Evolutionary conservation across 2,888 invertebrate genomes (phyloP).

Genomic region (Teleogryllus oceanicus): DNA sequence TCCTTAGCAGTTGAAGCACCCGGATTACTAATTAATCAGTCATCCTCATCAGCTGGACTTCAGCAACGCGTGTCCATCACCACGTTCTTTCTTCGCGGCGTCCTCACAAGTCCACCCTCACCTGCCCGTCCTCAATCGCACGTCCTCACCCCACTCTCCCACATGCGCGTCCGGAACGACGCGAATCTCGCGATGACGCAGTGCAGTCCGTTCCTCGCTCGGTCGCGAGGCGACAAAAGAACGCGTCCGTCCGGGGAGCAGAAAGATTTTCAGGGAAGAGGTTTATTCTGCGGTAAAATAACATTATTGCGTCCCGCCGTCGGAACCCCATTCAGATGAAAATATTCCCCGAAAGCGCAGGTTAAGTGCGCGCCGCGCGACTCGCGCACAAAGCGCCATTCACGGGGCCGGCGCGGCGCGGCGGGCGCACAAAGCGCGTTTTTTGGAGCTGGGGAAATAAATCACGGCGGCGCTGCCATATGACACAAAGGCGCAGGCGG

Average conservation of each 20-base stretch:
- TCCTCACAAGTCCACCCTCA: no score
- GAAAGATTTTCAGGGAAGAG: background rate
- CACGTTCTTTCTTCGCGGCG: no score
- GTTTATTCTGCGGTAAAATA: constrained; percentile 1
- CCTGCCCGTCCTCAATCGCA: no score
- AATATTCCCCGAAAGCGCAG: background rate
- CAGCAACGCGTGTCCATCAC: no score
- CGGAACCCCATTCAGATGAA: background rate
- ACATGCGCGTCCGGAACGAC: background rate
- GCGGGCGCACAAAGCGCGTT: background rate
- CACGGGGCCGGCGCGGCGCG: background rate
- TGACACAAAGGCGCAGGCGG: background rate
- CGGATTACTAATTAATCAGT: no score
- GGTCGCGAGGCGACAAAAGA: background rate
- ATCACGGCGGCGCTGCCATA: constrained; percentile 3
- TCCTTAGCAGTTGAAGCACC: no score
- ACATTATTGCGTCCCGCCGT: background rate
- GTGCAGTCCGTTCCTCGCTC: no score
- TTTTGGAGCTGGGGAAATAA: background rate
- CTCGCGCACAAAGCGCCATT: background rate
- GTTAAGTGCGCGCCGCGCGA: background rate
- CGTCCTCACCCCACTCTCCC: no score
- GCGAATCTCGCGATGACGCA: background rate
- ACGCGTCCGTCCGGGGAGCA: background rate
- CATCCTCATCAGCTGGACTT: no score